These are phyloP conservation scores for Tricholaema leucomelas DNA, from an alignment of 2,113 vertebrate species.

Conservation along the genomic window DNA sequence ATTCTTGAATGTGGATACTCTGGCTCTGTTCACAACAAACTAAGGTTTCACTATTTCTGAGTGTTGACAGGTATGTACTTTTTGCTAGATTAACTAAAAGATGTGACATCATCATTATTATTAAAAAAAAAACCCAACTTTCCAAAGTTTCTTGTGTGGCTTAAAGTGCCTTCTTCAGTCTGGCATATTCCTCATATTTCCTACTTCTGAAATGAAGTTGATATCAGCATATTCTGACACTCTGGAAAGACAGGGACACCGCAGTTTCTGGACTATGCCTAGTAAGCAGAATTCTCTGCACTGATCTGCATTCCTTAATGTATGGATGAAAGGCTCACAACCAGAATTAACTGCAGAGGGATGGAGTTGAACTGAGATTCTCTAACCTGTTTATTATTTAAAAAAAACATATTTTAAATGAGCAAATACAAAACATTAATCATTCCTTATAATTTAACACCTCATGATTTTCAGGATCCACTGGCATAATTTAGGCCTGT, in stretches of 20 bases:
- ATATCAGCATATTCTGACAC: background rate
- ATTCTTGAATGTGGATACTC: background rate
- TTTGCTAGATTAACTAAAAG: background rate
- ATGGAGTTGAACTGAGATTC: background rate
- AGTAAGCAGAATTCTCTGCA: background rate
- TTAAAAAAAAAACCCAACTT: background rate
- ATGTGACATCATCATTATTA: background rate
- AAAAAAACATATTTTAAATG: background rate
- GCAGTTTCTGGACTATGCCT: background rate
- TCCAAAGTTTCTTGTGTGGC: background rate
- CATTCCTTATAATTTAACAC: background rate
- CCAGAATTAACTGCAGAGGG: background rate
- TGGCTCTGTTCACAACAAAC: background rate
- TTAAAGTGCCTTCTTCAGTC: background rate
- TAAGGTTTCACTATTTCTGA: background rate
- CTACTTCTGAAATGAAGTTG: background rate
- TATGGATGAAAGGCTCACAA: background rate
- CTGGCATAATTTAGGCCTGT: background rate
- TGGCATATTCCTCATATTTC: background rate
- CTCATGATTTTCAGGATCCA: background rate
- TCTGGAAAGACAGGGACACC: background rate
- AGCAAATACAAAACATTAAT: background rate
- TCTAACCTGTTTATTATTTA: background rate
- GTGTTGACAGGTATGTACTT: background rate
- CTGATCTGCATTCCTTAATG: background rate